Evolutionary conservation across 1,140 invertebrate species (phyloP).

Genomic region (Octopus sinensis): DNA sequence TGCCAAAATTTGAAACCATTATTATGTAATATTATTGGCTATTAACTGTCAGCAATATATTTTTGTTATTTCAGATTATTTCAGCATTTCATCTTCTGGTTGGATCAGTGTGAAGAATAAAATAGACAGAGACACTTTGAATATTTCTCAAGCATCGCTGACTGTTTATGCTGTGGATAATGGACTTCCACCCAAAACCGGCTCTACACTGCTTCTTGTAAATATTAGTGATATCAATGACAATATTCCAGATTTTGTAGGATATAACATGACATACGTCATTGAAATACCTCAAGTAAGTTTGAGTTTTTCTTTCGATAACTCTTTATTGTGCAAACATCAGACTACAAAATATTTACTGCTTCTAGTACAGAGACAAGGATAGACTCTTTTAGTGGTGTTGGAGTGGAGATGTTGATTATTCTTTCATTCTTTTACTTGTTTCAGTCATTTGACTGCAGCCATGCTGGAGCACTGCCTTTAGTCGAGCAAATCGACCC

Average conservation of each 20-base stretch:
- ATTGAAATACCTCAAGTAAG: conserved; percentile 13
- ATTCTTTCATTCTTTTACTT: too few species aligned
- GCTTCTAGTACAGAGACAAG: too few species aligned
- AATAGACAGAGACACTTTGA: conserved; percentile 5
- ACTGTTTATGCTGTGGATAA: neutral
- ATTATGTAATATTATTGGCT: too few species aligned
- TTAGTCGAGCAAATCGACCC: too few species aligned
- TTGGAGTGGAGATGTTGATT: too few species aligned
- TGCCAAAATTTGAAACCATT: too few species aligned
- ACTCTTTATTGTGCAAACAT: too few species aligned
- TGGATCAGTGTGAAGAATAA: conserved; percentile 8
- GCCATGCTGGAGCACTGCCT: too few species aligned
- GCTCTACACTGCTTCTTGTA: neutral
- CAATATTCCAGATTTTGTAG: conserved; percentile 4
- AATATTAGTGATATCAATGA: conserved; percentile 9
- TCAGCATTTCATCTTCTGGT: neutral
- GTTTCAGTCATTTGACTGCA: too few species aligned
- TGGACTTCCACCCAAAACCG: neutral
- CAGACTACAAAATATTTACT: too few species aligned
- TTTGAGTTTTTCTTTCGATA: neutral
- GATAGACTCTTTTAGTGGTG: too few species aligned
- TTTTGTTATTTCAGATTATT: conserved; percentile 5
- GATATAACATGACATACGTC: neutral
- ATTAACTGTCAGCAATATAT: too few species aligned
- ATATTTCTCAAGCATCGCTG: neutral